Conservation (phyloP, 2,113 vertebrate species). For the Phocoena phocoena region DNA sequence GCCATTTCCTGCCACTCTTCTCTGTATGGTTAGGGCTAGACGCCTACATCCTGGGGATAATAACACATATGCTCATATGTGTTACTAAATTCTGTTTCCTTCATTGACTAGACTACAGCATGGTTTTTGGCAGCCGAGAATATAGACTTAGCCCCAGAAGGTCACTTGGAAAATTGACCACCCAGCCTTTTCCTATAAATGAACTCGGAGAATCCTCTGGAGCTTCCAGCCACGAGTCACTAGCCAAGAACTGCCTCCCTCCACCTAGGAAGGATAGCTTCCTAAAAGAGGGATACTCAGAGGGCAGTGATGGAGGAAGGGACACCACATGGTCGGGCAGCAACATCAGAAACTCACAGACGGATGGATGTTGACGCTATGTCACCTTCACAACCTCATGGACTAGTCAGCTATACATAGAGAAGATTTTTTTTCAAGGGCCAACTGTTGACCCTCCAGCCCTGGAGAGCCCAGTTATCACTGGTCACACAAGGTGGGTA, state of each 20-base stretch:
- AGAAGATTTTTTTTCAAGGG: neutral
- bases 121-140: neutral
- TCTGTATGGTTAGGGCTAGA: neutral
- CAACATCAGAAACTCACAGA: neutral
- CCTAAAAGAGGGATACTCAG: neutral
- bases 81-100: constrained; percentile 22
- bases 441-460: neutral
- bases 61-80: neutral
- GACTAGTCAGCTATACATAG: neutral
- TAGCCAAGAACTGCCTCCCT: neutral
- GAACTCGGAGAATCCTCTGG: neutral
- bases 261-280: neutral
- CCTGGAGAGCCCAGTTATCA: neutral
- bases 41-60: neutral
- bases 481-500: neutral
- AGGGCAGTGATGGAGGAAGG: neutral
- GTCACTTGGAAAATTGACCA: neutral
- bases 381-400: neutral
- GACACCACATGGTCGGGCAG: too few species aligned
- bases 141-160: neutral
- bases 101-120: neutral
- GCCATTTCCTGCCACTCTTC: neutral
- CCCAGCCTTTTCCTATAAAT: constrained; percentile 35
- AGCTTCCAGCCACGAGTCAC: neutral
- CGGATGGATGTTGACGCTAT: neutral